Conservation (phyloP, 37 sponge, comb jelly and placozoan species). For the Hexactinellida sp. region DNA sequence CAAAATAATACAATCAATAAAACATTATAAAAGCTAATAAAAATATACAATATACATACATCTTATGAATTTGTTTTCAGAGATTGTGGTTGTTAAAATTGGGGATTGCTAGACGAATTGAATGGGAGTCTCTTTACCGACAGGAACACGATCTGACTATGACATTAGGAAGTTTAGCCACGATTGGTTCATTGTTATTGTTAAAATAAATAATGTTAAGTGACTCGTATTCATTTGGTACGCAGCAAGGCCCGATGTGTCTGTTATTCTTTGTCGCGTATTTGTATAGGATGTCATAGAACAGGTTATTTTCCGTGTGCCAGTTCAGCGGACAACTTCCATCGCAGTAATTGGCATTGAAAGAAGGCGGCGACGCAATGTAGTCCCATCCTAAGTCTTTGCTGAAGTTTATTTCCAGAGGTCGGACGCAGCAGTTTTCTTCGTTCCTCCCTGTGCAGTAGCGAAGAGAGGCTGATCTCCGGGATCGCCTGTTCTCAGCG, state of each 20-base stretch:
- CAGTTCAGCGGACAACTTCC: not conserved
- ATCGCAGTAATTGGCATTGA: not conserved
- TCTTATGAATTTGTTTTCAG: not conserved
- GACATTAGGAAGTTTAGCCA: not conserved
- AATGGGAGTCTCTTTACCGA: not conserved
- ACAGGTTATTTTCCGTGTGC: not conserved
- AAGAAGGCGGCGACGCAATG: not conserved
- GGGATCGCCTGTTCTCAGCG: not conserved
- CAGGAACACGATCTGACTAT: conserved; percentile 10
- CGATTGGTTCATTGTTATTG: not conserved
- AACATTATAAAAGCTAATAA: not conserved
- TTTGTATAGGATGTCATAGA: not conserved
- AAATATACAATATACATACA: conserved; percentile 13
- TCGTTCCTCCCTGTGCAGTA: not conserved
- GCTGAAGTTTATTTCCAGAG: not conserved
- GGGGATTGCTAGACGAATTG: conserved; percentile 12
- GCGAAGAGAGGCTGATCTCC: not conserved
- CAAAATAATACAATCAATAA: not conserved
- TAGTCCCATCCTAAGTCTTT: not conserved
- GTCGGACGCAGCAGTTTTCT: not conserved
- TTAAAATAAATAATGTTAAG: not conserved
- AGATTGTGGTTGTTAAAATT: not conserved
- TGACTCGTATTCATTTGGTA: not conserved
- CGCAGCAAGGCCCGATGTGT: not conserved
- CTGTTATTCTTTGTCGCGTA: not conserved